Evolutionary conservation across 2,888 invertebrate genomes (phyloP), one percentile per base, ranked within the genome.

Genomic region (Tillus elongatus): DNA sequence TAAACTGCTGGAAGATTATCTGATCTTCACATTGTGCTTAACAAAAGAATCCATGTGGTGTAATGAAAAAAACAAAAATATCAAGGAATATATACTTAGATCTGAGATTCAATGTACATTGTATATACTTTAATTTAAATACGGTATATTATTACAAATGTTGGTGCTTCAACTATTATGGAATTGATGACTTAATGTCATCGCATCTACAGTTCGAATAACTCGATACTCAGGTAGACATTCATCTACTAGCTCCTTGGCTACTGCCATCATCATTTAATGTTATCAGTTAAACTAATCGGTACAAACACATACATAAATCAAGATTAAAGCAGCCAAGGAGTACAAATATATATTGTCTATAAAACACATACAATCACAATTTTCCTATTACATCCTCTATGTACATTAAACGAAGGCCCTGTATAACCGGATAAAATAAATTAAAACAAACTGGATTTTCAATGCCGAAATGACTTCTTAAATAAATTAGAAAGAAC

Each of bases 161-260:
- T 63, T 64, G 63, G 63, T 64, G 64, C 64, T 62, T 61, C 55
- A 50, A 57, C 57, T 62, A 62, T 55, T 54, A 58, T 55, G 61
- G 58, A 60, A 58, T 54, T 54, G 54, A 56, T 50, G 50, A 57
- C 51, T 50, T 53, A 43, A 40, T 39, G 42, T 48, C 45, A 47
- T 42, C 40, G 40, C 38, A 39, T 47, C 47, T 47, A 47, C 43
- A 35, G 41, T 44, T 45, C 39, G 31, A 30, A 29, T 33, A 36
- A 37, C 13, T 29, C 15, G 13, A 37, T 24, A 39, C 34, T 34
- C 36, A 37, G 52, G 53, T 56, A 56, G 50, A 56, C 51, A 53
- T 51, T 51, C 48, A 51, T 51, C 56, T 55, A 56, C 46, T 27
- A 19, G n/a, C 52, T 54, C 58, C 58, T 50, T 53, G 55, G 52